phyloP scores from a whole-genome alignment of 2,888 invertebrate species.

The Troilus luridus region DNA sequence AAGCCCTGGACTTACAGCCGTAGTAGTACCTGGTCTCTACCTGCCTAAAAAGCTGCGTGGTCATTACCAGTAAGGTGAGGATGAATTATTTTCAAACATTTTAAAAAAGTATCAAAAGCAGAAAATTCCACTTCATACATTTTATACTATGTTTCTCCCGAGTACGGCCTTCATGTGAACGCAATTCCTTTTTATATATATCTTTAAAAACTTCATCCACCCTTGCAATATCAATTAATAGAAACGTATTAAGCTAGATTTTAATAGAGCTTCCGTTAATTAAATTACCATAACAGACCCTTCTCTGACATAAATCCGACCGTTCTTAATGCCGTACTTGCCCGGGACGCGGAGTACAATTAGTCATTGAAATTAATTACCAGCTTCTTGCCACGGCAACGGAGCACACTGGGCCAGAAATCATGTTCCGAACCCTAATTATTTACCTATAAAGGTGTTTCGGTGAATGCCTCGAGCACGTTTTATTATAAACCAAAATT shows the following conservation, averaged over 20 bases:
- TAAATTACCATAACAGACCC: conserved; percentile 12
- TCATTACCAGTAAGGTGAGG: neutral
- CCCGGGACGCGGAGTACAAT: neutral
- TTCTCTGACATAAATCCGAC: conserved; percentile 5
- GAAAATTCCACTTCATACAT: too few species aligned
- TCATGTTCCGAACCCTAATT: neutral
- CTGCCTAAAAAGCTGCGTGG: neutral
- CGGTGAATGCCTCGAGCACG: neutral
- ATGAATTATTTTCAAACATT: neutral
- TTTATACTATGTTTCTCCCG: too few species aligned
- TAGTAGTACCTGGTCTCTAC: neutral
- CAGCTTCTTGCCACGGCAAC: neutral
- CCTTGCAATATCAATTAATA: neutral
- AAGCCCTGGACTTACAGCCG: neutral
- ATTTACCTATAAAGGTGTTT: neutral
- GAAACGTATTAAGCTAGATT: neutral
- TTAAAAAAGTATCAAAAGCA: too few species aligned
- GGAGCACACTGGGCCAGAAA: conserved; percentile 26
- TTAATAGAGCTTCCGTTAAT: neutral
- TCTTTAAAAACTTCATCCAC: too few species aligned
- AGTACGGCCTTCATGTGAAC: too few species aligned
- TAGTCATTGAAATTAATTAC: conserved; percentile 44
- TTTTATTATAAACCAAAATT: neutral
- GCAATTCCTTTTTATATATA: too few species aligned
- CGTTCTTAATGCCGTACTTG: conserved; percentile 36